Base-by-base conservation (phyloP, 2,113 vertebrate species). In the Nannobrachium achirus region DNA sequence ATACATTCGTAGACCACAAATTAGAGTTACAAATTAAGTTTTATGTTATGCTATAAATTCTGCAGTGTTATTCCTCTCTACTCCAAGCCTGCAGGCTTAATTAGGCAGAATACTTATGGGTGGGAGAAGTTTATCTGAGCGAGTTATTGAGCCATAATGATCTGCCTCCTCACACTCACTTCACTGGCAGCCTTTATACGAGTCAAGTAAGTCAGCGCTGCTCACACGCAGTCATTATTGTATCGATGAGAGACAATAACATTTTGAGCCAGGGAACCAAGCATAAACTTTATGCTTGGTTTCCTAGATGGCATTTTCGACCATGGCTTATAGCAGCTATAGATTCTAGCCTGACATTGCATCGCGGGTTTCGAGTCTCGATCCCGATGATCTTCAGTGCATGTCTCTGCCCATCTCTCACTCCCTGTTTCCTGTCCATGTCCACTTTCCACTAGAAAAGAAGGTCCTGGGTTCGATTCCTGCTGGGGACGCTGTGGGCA, bases 141-240 rank as follows among this genome's bases (percentile, higher is more conserved):
- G 71, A 78, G 80, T 83, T 72, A 81, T 67, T 73, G 79, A 88
- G 75, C 66, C 53, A 48, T 39, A 74, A 62, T 71, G 69, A 82
- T 81, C 77, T 62, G 53, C 70, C 66, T 70, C 62, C 3, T 33
- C n/a, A 60, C 56, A 73, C 76, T 69, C 73, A 67, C 57, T 65
- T 69, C 73, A 67, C 57, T 65, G 61, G 3, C 25, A 33, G 25
- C 73, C 73, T 75, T 63, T 56, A n/a, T n/a, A 69, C 66, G 56
- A 63, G 69, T 81, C 56, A 75, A 71, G 71, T 13, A 75, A 71
- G 71, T 13, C 48, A 19, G 66, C 6, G 1, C 5, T 15, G 9
- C 70, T 81, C 83, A 82, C 81, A 64, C 51, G 66, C 65, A 71
- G 72, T 73, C 82, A 90, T 86, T 81, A 83, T 59, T 49, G 44